phyloP scores from a whole-genome alignment of 2,113 vertebrate genomes.

The Quiscalus mexicanus region DNA sequence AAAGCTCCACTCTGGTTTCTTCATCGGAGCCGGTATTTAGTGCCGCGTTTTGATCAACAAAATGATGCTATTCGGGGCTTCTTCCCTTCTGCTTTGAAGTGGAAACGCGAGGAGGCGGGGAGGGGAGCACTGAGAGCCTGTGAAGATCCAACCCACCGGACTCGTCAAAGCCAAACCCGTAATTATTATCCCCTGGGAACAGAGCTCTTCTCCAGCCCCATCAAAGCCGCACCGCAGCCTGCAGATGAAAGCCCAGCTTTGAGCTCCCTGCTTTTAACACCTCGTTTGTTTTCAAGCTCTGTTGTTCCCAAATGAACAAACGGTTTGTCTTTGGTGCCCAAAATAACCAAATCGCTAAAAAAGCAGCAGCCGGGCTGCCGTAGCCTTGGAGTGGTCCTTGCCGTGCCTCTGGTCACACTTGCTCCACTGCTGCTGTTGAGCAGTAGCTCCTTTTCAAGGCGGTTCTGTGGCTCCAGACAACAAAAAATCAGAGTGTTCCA shows the following conservation, averaged over 20 bases:
- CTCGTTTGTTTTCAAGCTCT: conserved; percentile 6
- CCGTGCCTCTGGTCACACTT: rapidly evolving
- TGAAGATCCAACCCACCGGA: background rate
- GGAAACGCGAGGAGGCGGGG: background rate
- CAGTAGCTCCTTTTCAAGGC: background rate
- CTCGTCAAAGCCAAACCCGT: background rate
- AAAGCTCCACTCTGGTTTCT: background rate
- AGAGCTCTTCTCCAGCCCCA: background rate
- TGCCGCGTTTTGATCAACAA: conserved; percentile 1
- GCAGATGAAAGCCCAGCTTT: conserved; percentile 38
- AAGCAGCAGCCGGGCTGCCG: background rate
- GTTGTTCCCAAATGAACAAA: conserved; percentile 13
- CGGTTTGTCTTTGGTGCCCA: background rate
- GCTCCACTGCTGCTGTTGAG: background rate
- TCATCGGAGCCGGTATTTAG: background rate
- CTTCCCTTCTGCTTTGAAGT: background rate
- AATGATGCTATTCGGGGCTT: background rate
- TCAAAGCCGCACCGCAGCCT: conserved; percentile 1
- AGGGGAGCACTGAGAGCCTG: background rate
- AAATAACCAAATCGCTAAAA: background rate
- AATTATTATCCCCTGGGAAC: conserved; percentile 13
- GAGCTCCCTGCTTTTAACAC: conserved; percentile 22
- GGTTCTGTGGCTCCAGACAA: conserved; percentile 33
- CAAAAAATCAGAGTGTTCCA: conserved; percentile 33
- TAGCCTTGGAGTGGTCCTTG: background rate